These are phyloP conservation scores for Carterocephalus palaemon DNA, from an alignment of 2,888 invertebrate genomes.

Conservation along the genomic window DNA sequence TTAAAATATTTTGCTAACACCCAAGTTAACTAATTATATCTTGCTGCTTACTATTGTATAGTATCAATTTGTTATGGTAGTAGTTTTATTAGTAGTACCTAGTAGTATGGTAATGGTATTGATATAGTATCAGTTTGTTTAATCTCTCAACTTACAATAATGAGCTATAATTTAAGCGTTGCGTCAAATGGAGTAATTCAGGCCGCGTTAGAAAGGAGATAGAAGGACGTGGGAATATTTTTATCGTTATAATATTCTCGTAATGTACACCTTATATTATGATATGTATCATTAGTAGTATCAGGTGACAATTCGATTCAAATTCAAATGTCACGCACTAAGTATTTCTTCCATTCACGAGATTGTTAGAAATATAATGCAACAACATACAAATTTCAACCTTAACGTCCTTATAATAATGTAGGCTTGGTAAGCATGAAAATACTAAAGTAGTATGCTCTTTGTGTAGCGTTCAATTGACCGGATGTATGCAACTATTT, in stretches of 20 bases:
- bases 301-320: conserved; percentile 44
- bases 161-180: conserved; percentile 29
- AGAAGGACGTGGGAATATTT: conserved; percentile 48
- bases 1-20: too few relatives aligned
- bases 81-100: too few relatives aligned
- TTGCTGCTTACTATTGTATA: too few relatives aligned
- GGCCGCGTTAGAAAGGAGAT: conserved; percentile 48
- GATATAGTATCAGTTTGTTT: conserved; percentile 11
- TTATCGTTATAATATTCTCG: conserved; percentile 29
- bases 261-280: conserved; percentile 22
- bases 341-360: conserved; percentile 44
- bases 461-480: not conserved
- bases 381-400: not conserved
- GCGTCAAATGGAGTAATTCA: conserved; percentile 37
- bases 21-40: too few relatives aligned
- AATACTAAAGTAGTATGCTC: not conserved
- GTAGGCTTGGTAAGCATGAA: not conserved
- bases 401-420: not conserved
- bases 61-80: too few relatives aligned
- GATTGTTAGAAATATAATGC: not conserved
- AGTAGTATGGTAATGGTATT: too few relatives aligned
- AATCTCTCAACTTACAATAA: conserved; percentile 18
- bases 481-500: conserved; percentile 16
- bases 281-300: conserved; percentile 26
- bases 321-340: conserved; percentile 51